Percentiles rank a stretch among this genome's conserved stretches.
phyloP scores from a whole-genome alignment of 2,888 invertebrate species.

The Toxonevra muliebris region DNA sequence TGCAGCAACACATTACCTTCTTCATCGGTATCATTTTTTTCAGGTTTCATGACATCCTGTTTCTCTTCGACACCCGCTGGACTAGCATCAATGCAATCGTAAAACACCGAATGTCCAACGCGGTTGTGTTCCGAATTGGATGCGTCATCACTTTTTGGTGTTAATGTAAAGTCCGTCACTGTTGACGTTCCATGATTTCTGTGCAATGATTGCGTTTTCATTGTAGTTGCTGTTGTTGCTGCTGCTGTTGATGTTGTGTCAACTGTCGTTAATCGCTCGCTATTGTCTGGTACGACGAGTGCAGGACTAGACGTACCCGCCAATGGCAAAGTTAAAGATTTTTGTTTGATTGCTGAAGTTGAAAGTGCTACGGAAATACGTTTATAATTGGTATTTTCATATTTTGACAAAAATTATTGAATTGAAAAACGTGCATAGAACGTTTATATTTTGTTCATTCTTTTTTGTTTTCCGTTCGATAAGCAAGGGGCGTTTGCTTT shows the following conservation, averaged over 20 bases:
- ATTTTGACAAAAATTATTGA: background rate
- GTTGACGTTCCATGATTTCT: slow-evolving; percentile 40
- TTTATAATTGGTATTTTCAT: background rate
- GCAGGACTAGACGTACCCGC: slow-evolving; percentile 49
- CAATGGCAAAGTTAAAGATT: slow-evolving; percentile 58
- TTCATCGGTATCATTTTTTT: slow-evolving; percentile 74
- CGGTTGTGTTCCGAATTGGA: slow-evolving; percentile 60
- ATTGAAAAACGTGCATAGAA: background rate
- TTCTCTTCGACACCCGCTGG: slow-evolving; percentile 70
- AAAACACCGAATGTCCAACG: slow-evolving; percentile 65
- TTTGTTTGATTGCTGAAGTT: slow-evolving; percentile 42
- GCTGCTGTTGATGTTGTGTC: slow-evolving; percentile 13
- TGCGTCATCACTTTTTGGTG: slow-evolving; percentile 55
- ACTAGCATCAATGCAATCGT: slow-evolving; percentile 64
- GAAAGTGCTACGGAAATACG: slow-evolving; percentile 13
- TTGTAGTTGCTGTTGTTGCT: slow-evolving; percentile 25
- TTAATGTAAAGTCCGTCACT: slow-evolving; percentile 40
- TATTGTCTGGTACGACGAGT: slow-evolving; percentile 44
- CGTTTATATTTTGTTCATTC: too few relatives aligned
- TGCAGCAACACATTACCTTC: slow-evolving; percentile 69
- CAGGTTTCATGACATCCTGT: slow-evolving; percentile 82
- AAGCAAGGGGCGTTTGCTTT: slow-evolving; percentile 5
- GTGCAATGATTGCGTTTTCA: slow-evolving; percentile 44
- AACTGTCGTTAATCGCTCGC: slow-evolving; percentile 34
- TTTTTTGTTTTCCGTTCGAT: background rate